phyloP scores from a whole-genome alignment of 2,797 vertebrate species.

The Arremon brunneinucha region DNA sequence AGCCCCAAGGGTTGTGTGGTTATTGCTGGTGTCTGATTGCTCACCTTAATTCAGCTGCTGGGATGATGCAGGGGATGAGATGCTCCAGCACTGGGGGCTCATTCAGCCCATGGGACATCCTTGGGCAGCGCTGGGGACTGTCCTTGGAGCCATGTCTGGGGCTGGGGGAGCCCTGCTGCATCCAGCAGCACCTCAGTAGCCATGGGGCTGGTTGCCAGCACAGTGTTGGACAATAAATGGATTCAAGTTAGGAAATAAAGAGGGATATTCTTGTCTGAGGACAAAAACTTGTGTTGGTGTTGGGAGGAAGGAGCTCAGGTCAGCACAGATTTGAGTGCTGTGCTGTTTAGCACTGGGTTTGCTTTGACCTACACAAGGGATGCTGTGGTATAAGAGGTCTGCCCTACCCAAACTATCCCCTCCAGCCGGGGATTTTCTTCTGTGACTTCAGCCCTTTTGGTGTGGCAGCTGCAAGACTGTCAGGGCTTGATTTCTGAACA shows the following conservation, averaged over 20 bases:
- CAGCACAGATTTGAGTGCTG: rapidly evolving
- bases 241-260: background rate
- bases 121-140: no score
- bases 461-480: rapidly evolving
- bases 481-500: background rate
- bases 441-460: background rate
- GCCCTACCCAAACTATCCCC: rapidly evolving
- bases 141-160: no score
- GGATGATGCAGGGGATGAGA: background rate
- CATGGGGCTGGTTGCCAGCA: background rate
- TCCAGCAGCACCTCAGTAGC: background rate
- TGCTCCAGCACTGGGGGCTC: rapidly evolving
- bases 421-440: background rate
- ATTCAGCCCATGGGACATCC: background rate
- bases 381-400: background rate
- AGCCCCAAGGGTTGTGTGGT: background rate
- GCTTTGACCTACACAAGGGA: background rate
- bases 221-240: background rate
- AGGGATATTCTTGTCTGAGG: rapidly evolving
- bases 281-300: rapidly evolving
- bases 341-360: rapidly evolving
- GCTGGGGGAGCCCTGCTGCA: rapidly evolving
- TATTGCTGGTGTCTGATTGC: background rate
- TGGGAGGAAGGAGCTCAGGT: background rate
- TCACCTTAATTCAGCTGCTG: rapidly evolving